phyloP scores from a whole-genome alignment of 2,888 invertebrate species.

The Plagodis pulveraria region DNA sequence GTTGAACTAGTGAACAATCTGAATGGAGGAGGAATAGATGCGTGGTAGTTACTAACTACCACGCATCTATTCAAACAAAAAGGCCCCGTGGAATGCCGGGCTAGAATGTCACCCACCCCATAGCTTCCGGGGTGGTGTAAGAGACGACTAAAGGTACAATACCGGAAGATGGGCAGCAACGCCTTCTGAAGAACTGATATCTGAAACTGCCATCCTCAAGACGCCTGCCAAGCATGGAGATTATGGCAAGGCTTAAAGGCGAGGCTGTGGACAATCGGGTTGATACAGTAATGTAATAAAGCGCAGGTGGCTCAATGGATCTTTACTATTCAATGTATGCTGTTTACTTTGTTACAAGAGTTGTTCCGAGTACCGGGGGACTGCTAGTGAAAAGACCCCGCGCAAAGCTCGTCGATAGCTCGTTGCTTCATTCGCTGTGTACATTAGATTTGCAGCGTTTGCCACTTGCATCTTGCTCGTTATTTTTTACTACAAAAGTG shows the following conservation, averaged over 20 bases:
- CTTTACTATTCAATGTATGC: conserved; percentile 25
- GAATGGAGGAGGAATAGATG: conserved; percentile 23
- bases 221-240: no score
- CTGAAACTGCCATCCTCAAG: no score
- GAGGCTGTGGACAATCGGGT: no score
- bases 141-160: no score
- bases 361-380: no score
- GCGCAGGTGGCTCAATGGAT: conserved; percentile 17
- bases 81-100: no score
- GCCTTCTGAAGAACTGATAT: no score
- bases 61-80: no score
- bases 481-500: background rate
- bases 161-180: no score
- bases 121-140: no score
- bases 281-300: conserved; percentile 23
- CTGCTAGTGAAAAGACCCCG: conserved; percentile 16
- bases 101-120: no score
- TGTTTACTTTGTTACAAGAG: conserved; percentile 24
- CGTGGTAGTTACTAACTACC: conserved; percentile 8
- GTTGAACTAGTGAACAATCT: conserved; percentile 33
- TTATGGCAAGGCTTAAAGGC: no score
- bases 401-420: conserved; percentile 10
- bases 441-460: conserved; percentile 4
- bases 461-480: background rate
- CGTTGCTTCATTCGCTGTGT: conserved; percentile 4